phyloP scores from a whole-genome alignment of 2,797 vertebrate species.

The Acestrorhynchus altus region DNA sequence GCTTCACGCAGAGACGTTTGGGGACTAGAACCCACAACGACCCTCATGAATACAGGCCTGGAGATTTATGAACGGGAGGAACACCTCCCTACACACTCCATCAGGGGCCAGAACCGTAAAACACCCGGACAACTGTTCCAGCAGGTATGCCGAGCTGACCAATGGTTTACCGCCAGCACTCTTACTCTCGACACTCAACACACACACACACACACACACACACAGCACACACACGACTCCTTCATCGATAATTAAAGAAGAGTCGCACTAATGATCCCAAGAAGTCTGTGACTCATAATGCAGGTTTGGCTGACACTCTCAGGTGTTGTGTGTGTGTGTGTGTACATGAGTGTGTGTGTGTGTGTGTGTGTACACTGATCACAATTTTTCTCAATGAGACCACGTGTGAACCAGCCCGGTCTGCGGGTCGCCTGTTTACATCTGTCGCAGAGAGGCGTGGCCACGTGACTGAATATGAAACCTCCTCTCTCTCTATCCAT shows the following conservation, averaged over 20 bases:
- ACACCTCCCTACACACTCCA: neutral
- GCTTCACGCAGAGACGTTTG: too few relatives aligned
- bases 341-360: neutral
- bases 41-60: too few relatives aligned
- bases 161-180: neutral
- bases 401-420: conserved; percentile 49
- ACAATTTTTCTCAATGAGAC: conserved; percentile 55
- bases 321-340: too few relatives aligned
- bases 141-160: neutral
- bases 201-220: neutral
- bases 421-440: conserved; percentile 81
- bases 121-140: too few relatives aligned
- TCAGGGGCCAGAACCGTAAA: neutral
- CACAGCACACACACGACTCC: too few relatives aligned
- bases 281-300: neutral
- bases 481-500: conserved; percentile 2
- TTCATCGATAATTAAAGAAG: neutral
- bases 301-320: neutral
- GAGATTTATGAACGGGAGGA: too few relatives aligned
- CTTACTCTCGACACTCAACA: neutral
- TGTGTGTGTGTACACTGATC: neutral
- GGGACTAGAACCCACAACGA: too few relatives aligned
- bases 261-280: neutral
- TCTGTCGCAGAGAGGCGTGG: conserved; percentile 63
- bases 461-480: conserved; percentile 37